Base-by-base conservation (phyloP, 1,140 invertebrate species). In the Augochlora pura region DNA sequence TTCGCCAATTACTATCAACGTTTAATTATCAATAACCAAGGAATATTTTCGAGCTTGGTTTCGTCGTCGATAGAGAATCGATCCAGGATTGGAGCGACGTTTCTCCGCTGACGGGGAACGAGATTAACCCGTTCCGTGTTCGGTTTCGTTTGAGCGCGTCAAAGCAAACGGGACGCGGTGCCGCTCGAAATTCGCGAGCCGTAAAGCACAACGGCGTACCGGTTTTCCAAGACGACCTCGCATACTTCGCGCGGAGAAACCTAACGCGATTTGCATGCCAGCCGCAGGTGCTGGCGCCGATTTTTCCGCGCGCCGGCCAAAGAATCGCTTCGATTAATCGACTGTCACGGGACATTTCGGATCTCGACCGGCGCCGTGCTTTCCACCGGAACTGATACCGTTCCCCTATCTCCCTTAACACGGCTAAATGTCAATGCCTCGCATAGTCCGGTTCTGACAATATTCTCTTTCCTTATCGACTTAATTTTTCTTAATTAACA, bases 161-260 rank as follows among this genome's bases (percentile, higher is more conserved):
- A 57, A 57, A 57, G n/a, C 6, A 21, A 9, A n/a, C 21, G 21
- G 9, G 8, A n/a, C 54, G 21, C 0, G 9, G 54, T 14, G n/a
- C n/a, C 7, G 16, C 27, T 38, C 42, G 5, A 73, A 62, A 18
- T 73, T 5, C 0, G 23, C 32, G 32, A 32, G 1, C 64, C 25
- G 62, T 16, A 32, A 68, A 18, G 49, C 27, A 25, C 39, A 2
- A 46, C n/a, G n/a, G n/a, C 74, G 66, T n/a, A 82, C 57, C 65
- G 59, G 80, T 79, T 67, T 42, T 42, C 25, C 23, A 9, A 54
- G 52, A 79, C 57, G 54, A 65, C 52, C 65, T 65, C 21, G 57
- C 62, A 42, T 38, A 69, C 32, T 68, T 52, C 27, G 21, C 65
- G n/a, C 54, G 38, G 71, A 71, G 83, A 80, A 84, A 84, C 82